Conservation (phyloP, 2,113 vertebrate genomes). For the Pteruthius melanotis region DNA sequence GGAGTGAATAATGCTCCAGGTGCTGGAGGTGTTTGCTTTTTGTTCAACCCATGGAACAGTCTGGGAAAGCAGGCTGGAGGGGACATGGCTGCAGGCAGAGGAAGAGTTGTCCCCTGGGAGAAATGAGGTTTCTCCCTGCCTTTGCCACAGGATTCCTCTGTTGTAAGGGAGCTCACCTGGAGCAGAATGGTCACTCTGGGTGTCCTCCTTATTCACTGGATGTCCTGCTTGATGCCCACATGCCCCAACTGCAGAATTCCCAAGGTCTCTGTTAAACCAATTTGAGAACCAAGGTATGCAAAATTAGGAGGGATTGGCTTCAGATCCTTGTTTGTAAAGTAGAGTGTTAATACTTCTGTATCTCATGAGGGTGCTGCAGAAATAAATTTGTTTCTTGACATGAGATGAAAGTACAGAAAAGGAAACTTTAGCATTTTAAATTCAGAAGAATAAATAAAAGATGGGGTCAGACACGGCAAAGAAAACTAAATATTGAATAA, state of each 20-base stretch:
- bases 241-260: neutral
- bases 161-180: neutral
- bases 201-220: neutral
- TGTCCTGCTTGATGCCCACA: neutral
- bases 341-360: neutral
- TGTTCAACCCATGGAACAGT: neutral
- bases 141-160: neutral
- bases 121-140: neutral
- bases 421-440: neutral
- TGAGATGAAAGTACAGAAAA: neutral
- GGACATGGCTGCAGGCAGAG: neutral
- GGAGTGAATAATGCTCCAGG: neutral
- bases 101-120: neutral
- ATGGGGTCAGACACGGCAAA: neutral
- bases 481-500: conserved; percentile 4
- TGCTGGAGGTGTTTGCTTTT: neutral
- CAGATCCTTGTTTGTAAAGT: neutral
- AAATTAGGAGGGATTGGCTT: neutral
- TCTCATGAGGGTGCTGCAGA: neutral
- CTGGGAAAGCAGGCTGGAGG: neutral
- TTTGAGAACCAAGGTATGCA: neutral
- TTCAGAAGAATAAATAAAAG: conserved; percentile 33
- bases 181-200: neutral
- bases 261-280: neutral
- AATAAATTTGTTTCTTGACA: conserved; percentile 3